Base-by-base conservation (phyloP, 2,113 vertebrate genomes). In the Casuarius casuarius region DNA sequence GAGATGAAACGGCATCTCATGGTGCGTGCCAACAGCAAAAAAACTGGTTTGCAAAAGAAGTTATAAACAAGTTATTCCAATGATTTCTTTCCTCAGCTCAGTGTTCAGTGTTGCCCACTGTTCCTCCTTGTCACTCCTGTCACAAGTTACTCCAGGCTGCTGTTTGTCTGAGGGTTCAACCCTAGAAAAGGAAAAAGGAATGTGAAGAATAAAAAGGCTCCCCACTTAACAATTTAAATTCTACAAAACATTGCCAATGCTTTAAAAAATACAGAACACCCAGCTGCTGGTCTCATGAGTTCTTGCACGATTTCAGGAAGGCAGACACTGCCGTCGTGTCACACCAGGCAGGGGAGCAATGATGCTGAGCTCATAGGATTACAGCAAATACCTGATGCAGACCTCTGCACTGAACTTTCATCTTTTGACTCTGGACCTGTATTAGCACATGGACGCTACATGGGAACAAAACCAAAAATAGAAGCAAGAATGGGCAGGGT, bases 1-100 rank as follows among this genome's bases (percentile, higher is more conserved):
- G 77, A 85, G 87, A 94, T 92, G 49, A 95, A 87, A 92, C 40
- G n/a, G 31, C 80, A 66, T 49, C 14, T 92, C 83, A 85, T 0
- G 3, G 38, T 61, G 31, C 46, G 70, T 42, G n/a, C 38, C 58
- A 83, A 66, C 10, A 87, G 29, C 38, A 63, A 25, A 2, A 66
- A n/a, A 59, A 48, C 3, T 26, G 8, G 12, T 95, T 88, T 89
- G 31, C 56, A 52, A 71, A 87, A 78, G 52, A 87, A 91, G n/a
- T 33, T 61, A 75, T 56, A 80, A 87, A 16, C 35, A 76, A 92
- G 52, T 5, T 38, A 35, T 79, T 92, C 46, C 74, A 65, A 71
- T 58, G 62, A 35, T 38, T 54, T 75, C 3, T 52, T 90, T 79
- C 44, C 46, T 73, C 77, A 40, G 19, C 18, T 40, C 21, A 49